Percentiles rank a stretch among this genome's conserved stretches.
These are phyloP conservation scores for Linurgus olivaceus DNA, from an alignment of 2,797 vertebrate species.

Conservation along the genomic window DNA sequence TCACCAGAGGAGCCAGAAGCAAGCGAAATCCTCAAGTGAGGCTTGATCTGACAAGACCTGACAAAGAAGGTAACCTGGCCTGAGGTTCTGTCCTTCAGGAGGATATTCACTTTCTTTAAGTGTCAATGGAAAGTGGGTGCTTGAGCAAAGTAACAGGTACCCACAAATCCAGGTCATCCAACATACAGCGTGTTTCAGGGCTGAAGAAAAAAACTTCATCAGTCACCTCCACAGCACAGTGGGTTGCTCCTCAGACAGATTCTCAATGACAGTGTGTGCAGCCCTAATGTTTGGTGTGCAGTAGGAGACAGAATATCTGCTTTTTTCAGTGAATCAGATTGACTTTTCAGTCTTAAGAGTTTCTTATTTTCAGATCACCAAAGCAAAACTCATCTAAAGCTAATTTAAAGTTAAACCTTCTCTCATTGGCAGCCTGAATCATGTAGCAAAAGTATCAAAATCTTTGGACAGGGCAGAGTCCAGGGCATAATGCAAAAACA, in stretches of 20 bases:
- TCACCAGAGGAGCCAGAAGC: background rate
- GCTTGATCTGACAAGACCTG: background rate
- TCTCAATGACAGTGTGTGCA: background rate
- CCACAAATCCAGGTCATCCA: background rate
- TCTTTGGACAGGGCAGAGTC: background rate
- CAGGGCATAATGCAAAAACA: background rate
- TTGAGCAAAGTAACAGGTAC: background rate
- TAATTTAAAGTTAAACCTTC: background rate
- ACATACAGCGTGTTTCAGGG: background rate
- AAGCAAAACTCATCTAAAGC: background rate
- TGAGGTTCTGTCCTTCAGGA: background rate
- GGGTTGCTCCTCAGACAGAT: background rate
- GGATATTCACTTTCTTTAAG: background rate
- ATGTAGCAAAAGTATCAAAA: background rate
- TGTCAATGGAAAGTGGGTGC: background rate
- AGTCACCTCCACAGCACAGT: background rate
- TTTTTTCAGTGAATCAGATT: background rate
- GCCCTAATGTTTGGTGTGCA: accelerated
- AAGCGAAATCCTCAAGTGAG: background rate
- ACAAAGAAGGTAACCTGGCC: background rate
- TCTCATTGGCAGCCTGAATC: background rate
- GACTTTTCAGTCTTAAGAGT: background rate
- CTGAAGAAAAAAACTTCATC: background rate
- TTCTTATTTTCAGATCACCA: background rate
- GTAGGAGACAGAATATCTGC: background rate